A percentile compares a stretch with the other conserved stretches of the same genome.
Conservation (phyloP, 2,113 vertebrate species). For the Chunga burmeisteri region DNA sequence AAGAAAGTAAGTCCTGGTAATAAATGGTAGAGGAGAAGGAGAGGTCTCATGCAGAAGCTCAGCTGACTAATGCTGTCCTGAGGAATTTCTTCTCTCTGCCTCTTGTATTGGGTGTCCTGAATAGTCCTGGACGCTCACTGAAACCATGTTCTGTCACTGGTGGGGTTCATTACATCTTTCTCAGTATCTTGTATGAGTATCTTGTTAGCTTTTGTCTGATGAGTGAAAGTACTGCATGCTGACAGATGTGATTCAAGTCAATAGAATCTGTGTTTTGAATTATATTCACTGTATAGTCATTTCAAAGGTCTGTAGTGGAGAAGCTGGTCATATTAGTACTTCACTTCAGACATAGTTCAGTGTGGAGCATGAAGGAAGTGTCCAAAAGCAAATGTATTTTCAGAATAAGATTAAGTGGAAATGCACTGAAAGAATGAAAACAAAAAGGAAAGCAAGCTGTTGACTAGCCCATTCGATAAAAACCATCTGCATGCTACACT, state of each 20-base stretch:
- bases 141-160: background rate
- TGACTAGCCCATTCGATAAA: background rate
- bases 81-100: background rate
- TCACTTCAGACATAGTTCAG: background rate
- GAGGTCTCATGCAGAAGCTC: background rate
- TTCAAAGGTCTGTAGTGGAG: background rate
- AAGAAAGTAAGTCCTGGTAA: background rate
- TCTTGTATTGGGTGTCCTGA: background rate
- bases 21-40: background rate
- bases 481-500: background rate
- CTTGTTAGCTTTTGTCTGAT: background rate
- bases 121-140: background rate
- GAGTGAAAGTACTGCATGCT: background rate
- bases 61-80: background rate
- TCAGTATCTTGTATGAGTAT: background rate
- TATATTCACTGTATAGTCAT: background rate
- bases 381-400: background rate
- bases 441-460: background rate
- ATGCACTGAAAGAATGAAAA: background rate
- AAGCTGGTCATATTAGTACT: background rate
- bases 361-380: background rate
- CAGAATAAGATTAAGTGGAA: background rate
- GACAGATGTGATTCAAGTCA: background rate
- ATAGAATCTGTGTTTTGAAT: background rate
- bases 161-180: background rate